These are phyloP conservation scores for Bothrops jararaca DNA, from an alignment of 2,113 vertebrate species.

Conservation along the genomic window DNA sequence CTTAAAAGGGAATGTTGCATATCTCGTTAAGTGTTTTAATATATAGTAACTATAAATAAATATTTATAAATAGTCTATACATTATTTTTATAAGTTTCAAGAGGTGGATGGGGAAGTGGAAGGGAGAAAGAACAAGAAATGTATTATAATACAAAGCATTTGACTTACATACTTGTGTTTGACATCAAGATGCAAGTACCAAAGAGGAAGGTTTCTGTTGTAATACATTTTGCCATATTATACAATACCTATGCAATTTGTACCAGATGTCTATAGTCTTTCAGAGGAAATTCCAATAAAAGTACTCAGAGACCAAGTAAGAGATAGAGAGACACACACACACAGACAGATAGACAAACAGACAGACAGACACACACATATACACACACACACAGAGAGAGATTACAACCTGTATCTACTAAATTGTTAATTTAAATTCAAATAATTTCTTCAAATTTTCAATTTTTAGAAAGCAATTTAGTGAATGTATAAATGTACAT, in stretches of 20 bases:
- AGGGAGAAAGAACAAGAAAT: neutral
- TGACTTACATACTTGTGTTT: neutral
- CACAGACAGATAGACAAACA: rapidly evolving
- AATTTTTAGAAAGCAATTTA: slow-evolving; percentile 20
- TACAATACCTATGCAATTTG: neutral
- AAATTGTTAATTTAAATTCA: neutral
- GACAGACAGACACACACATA: too few species aligned
- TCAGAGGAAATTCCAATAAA: neutral
- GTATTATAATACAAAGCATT: neutral
- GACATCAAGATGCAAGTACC: neutral
- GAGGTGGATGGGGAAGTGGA: neutral
- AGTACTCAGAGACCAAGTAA: neutral
- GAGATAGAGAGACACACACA: too few species aligned
- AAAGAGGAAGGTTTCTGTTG: neutral
- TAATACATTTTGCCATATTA: neutral
- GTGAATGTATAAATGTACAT: neutral
- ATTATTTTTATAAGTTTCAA: neutral
- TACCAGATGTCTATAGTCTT: neutral
- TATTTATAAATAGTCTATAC: neutral
- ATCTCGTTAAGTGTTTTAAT: neutral
- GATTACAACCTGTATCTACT: neutral
- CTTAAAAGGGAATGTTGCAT: neutral
- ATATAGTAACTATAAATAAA: neutral
- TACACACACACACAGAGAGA: too few species aligned
- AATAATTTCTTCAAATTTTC: neutral